Evolutionary conservation across 1,140 invertebrate species (phyloP).

Genomic region (Aphelenchoides avenae): DNA sequence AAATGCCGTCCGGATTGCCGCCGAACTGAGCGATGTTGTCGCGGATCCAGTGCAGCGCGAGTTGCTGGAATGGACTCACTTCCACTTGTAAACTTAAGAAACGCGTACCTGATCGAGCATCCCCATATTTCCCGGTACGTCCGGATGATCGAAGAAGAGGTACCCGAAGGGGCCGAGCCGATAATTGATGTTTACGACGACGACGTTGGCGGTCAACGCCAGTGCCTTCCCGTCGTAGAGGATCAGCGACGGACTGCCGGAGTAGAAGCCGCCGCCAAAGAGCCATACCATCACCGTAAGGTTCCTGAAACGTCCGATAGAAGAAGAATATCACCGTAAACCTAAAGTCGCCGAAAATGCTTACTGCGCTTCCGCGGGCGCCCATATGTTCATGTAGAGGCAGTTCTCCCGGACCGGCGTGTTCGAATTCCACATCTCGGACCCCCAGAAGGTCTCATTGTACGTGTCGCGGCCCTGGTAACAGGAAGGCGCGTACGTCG

Average conservation of each 20-base stretch:
- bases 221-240: slow-evolving; percentile 58
- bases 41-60: slow-evolving; percentile 86
- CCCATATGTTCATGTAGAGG: slow-evolving; percentile 59
- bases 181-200: slow-evolving; percentile 59
- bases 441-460: slow-evolving; percentile 58
- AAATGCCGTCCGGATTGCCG: slow-evolving; percentile 80
- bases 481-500: slow-evolving; percentile 50
- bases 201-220: slow-evolving; percentile 49
- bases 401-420: slow-evolving; percentile 55
- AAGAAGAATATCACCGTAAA: no score
- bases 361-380: slow-evolving; percentile 42
- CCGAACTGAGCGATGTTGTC: slow-evolving; percentile 85
- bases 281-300: slow-evolving; percentile 59
- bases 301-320: slow-evolving; percentile 39
- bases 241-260: slow-evolving; percentile 51
- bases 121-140: slow-evolving; percentile 87
- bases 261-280: slow-evolving; percentile 58
- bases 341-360: slow-evolving; percentile 10
- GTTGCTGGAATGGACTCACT: no score
- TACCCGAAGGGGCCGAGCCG: slow-evolving; percentile 57
- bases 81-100: no score
- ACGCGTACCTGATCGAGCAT: slow-evolving; percentile 70
- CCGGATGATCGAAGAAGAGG: slow-evolving; percentile 60
- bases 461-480: slow-evolving; percentile 49
- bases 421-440: slow-evolving; percentile 61